Percentiles rank a stretch among this genome's conserved stretches.
Evolutionary conservation across 2,113 vertebrate species (phyloP).

Genomic region (Sinocyclocheilus grahami): DNA sequence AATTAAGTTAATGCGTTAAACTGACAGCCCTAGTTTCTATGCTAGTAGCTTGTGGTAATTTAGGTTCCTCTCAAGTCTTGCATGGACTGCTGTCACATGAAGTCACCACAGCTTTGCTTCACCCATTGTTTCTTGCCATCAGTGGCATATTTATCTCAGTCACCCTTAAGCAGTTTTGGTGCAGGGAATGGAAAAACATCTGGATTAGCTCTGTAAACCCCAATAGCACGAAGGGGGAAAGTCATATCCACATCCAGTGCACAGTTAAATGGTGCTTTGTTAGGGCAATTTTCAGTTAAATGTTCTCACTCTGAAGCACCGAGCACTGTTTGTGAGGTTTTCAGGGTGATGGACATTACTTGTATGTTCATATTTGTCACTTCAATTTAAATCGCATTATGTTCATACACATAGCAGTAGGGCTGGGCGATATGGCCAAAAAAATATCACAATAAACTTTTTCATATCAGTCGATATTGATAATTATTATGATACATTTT

Average conservation of each 20-base stretch:
- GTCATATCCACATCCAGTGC: not conserved
- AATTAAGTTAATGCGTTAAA: too few species aligned
- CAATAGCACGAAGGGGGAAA: not conserved
- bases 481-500: too few species aligned
- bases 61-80: not conserved
- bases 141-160: not conserved
- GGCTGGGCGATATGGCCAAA: too few species aligned
- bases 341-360: not conserved
- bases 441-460: too few species aligned
- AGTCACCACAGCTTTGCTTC: not conserved
- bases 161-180: not conserved
- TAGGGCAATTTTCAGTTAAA: not conserved
- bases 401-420: too few species aligned
- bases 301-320: not conserved
- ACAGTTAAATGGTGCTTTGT: not conserved
- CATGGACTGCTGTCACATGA: not conserved
- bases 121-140: not conserved
- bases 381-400: too few species aligned
- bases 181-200: not conserved
- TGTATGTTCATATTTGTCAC: not conserved
- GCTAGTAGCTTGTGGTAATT: not conserved
- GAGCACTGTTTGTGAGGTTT: not conserved
- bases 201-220: conserved; percentile 4
- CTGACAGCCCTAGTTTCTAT: not conserved
- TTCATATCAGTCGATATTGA: too few species aligned